phyloP scores from a whole-genome alignment of 2,797 vertebrate species.

The Salmo trutta region DNA sequence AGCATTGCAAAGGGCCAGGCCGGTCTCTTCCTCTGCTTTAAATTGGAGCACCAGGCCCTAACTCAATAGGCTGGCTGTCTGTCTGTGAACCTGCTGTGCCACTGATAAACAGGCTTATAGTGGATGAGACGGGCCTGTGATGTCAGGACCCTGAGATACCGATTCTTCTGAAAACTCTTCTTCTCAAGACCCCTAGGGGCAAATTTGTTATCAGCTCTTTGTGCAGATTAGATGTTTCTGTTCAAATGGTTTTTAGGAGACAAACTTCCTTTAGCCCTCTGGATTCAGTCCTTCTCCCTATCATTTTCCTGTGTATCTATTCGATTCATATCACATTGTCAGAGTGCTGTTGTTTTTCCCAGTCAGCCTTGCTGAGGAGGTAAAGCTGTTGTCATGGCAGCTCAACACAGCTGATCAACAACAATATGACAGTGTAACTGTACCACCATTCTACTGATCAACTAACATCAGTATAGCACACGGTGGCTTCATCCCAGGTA shows the following conservation, averaged over 20 bases:
- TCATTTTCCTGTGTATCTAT: neutral
- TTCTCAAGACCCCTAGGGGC: neutral
- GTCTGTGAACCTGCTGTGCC: neutral
- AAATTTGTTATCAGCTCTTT: neutral
- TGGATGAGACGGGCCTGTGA: neutral
- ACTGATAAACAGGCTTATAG: neutral
- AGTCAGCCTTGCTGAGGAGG: neutral
- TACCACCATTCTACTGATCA: neutral
- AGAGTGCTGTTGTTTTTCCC: neutral
- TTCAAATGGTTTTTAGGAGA: neutral
- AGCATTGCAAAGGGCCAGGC: conserved; percentile 5
- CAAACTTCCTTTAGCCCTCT: neutral
- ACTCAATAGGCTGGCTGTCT: neutral
- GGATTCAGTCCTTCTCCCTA: neutral
- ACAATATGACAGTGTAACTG: neutral
- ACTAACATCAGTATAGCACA: neutral
- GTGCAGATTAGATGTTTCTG: neutral
- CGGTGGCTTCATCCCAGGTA: neutral
- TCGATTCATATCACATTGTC: neutral
- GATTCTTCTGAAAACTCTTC: neutral
- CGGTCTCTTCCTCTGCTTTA: neutral
- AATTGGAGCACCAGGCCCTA: neutral
- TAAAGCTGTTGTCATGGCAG: neutral
- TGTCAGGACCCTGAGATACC: neutral
- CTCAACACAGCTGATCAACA: neutral